Evolutionary conservation across 2,113 vertebrate genomes (phyloP).

Genomic region (Stegostoma tigrinum): DNA sequence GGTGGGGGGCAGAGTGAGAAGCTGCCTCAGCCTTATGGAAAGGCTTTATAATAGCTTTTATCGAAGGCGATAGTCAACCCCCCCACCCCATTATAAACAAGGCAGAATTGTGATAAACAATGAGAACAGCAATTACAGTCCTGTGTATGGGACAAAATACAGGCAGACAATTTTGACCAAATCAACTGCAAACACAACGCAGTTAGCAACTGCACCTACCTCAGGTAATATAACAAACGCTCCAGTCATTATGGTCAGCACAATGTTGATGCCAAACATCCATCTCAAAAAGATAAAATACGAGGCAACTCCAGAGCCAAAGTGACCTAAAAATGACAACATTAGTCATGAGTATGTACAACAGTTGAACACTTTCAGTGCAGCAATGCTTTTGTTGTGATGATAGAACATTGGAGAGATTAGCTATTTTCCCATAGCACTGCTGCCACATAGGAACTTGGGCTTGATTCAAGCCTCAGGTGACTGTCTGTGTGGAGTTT

Average conservation of each 20-base stretch:
- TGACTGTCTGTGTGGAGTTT: no score
- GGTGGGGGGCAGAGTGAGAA: neutral
- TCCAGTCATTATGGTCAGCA: constrained; percentile 87
- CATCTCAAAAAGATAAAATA: constrained; percentile 97
- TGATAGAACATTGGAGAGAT: neutral
- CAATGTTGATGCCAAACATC: constrained; percentile 94
- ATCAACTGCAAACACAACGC: neutral
- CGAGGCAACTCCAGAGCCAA: constrained; percentile 93
- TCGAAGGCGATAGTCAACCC: no score
- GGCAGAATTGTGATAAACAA: neutral
- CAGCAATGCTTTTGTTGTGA: neutral
- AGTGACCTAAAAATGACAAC: constrained; percentile 70
- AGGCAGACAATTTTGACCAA: neutral
- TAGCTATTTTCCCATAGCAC: no score
- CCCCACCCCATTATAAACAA: neutral
- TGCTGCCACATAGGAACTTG: no score
- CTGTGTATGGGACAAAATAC: neutral
- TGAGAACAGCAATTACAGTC: neutral
- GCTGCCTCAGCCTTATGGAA: neutral
- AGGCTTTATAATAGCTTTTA: no score
- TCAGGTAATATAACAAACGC: constrained; percentile 93
- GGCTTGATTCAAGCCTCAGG: no score
- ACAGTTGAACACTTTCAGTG: no score
- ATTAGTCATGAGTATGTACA: no score
- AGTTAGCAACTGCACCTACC: constrained; percentile 58